Conservation (phyloP, 2,113 vertebrate species). For the Nesogale talazaci region DNA sequence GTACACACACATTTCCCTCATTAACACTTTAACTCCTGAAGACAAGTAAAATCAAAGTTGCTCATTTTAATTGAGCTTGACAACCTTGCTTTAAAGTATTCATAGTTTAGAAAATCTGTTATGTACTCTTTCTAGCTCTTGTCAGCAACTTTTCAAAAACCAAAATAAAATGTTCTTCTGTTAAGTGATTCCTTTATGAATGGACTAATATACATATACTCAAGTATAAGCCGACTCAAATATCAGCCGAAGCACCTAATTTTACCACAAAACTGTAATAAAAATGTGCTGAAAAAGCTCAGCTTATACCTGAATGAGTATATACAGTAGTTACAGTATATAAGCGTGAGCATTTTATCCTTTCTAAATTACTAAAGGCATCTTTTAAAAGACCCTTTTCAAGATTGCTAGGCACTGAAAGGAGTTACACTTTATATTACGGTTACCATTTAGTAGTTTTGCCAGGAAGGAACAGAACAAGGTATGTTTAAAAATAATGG, state of each 20-base stretch:
- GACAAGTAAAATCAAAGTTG: too few species aligned
- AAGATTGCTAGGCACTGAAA: neutral
- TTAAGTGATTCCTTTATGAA: constrained; percentile 53
- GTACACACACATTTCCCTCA: too few species aligned
- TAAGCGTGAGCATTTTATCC: neutral
- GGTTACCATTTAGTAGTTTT: constrained; percentile 20
- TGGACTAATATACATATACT: neutral
- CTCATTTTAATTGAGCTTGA: too few species aligned
- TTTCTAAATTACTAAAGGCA: neutral
- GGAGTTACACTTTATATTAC: neutral
- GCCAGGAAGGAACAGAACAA: neutral
- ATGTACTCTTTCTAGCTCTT: neutral
- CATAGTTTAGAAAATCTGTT: constrained; percentile 50
- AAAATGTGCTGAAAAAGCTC: too few species aligned
- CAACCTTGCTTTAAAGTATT: too few species aligned
- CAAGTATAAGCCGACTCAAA: too few species aligned
- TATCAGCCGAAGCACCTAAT: too few species aligned
- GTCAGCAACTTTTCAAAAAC: neutral
- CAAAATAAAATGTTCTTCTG: neutral
- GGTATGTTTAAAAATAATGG: constrained; percentile 17
- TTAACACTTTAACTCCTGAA: too few species aligned
- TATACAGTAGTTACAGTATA: neutral
- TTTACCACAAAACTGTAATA: too few species aligned
- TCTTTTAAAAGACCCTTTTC: neutral
- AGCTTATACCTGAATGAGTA: too few species aligned